phyloP scores from a whole-genome alignment of 1,140 invertebrate species.

The Pogonus chalceus region DNA sequence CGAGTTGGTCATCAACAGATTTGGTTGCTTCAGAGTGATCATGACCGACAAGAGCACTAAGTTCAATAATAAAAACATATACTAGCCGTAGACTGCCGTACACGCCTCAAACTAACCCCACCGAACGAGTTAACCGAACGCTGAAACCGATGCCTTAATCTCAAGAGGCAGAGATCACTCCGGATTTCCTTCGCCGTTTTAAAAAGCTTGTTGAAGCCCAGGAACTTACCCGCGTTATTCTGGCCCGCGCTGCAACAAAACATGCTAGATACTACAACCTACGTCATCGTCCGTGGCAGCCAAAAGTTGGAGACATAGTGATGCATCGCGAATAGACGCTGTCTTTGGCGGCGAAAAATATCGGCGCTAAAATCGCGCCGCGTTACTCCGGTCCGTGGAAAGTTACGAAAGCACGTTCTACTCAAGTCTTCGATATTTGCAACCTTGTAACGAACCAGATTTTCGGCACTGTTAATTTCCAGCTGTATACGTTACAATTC shows the following conservation, averaged over 20 bases:
- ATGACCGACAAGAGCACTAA: slow-evolving; percentile 34
- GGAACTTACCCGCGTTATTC: slow-evolving; percentile 11
- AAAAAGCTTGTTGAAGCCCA: not conserved
- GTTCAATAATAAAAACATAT: slow-evolving; percentile 13
- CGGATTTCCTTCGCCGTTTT: not conserved
- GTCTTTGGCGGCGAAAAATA: slow-evolving; percentile 10
- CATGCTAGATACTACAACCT: slow-evolving; percentile 16
- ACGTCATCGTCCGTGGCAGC: slow-evolving; percentile 11
- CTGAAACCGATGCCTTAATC: slow-evolving; percentile 27
- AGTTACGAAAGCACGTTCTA: slow-evolving; percentile 6
- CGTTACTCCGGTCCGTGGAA: slow-evolving; percentile 18
- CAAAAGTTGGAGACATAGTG: slow-evolving; percentile 12
- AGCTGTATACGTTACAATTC: no score
- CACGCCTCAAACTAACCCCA: slow-evolving; percentile 31
- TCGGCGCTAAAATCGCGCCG: slow-evolving; percentile 15
- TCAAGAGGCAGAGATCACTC: not conserved
- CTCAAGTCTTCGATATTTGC: slow-evolving; percentile 10
- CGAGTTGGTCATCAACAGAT: slow-evolving; percentile 20
- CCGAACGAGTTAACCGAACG: slow-evolving; percentile 31
- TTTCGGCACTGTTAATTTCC: no score
- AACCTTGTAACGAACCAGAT: no score
- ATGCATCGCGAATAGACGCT: slow-evolving; percentile 14
- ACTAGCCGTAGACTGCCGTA: slow-evolving; percentile 19
- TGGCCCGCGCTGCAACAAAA: slow-evolving; percentile 7
- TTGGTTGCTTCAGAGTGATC: slow-evolving; percentile 22